Evolutionary conservation across 1,140 invertebrate genomes (phyloP).

Genomic region (Drosophila cardini): DNA sequence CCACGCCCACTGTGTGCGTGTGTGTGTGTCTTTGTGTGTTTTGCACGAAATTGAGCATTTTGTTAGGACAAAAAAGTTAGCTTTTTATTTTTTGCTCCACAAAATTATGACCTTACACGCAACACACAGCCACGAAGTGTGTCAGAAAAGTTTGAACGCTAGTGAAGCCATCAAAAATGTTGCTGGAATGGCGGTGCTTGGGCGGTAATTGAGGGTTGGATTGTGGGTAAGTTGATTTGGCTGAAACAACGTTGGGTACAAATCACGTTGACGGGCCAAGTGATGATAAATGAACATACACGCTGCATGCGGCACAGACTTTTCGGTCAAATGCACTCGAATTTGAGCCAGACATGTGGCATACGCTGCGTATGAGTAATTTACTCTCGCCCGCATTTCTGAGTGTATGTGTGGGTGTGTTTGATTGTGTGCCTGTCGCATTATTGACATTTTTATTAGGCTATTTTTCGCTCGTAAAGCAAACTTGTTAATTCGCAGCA

Average conservation of each 20-base stretch:
- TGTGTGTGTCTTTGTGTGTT: no score
- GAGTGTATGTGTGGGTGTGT: constrained; percentile 4
- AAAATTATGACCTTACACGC: constrained; percentile 71
- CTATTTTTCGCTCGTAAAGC: constrained; percentile 60
- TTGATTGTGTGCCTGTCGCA: constrained; percentile 24
- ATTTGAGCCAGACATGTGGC: constrained; percentile 41
- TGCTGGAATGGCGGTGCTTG: no score
- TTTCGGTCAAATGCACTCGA: constrained; percentile 69
- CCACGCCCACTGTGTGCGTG: constrained; percentile 28
- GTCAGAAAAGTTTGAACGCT: constrained; percentile 53
- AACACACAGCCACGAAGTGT: constrained; percentile 34
- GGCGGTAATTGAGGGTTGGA: no score
- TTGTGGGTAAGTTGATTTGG: constrained; percentile 50
- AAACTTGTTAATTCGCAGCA: constrained; percentile 74
- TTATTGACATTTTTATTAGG: constrained; percentile 77
- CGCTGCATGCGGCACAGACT: constrained; percentile 55
- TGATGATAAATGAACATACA: constrained; percentile 70
- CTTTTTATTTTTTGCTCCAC: constrained; percentile 38
- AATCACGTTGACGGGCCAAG: constrained; percentile 73
- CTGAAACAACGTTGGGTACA: constrained; percentile 53
- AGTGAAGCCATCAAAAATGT: constrained; percentile 40
- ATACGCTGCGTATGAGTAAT: constrained; percentile 71
- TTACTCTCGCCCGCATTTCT: constrained; percentile 20
- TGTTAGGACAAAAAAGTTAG: constrained; percentile 56
- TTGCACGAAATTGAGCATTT: constrained; percentile 68